Percentiles rank a stretch among this genome's conserved stretches.
Conservation (phyloP, 1,140 invertebrate species). For the Stenopsyche tienmushanensis region DNA sequence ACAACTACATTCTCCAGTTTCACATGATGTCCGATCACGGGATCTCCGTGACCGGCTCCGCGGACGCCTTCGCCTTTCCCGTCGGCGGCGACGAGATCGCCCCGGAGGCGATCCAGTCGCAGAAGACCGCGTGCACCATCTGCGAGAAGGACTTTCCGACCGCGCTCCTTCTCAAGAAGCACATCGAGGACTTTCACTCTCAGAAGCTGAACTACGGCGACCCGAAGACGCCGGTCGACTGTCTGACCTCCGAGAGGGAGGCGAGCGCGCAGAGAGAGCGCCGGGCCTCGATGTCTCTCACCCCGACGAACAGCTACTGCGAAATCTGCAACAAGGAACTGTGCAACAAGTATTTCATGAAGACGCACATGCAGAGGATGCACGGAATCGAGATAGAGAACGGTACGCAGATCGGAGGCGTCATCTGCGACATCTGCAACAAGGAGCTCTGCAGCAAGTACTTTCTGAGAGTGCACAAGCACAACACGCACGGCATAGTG, state of each 20-base stretch:
- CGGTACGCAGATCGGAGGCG: conserved; percentile 86
- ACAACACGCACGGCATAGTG: conserved; percentile 94
- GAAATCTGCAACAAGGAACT: conserved; percentile 99
- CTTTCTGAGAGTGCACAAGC: conserved; percentile 94
- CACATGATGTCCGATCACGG: conserved; percentile 65
- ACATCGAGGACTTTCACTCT: conserved; percentile 39
- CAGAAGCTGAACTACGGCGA: conserved; percentile 30
- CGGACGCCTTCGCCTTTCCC: conserved; percentile 35
- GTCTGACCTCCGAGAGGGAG: conserved; percentile 33
- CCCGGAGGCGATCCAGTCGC: conserved; percentile 38
- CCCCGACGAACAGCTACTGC: conserved; percentile 86
- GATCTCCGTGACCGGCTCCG: conserved; percentile 34
- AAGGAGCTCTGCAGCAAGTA: conserved; percentile 98
- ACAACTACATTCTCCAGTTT: conserved; percentile 57
- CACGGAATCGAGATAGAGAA: conserved; percentile 96
- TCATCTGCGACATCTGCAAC: conserved; percentile 95
- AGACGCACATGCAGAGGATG: conserved; percentile 99
- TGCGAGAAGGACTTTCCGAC: conserved; percentile 46
- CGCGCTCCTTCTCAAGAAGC: conserved; percentile 44
- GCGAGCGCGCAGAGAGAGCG: conserved; percentile 32
- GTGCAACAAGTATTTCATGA: conserved; percentile 99
- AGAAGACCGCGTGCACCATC: conserved; percentile 33
- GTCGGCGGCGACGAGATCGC: conserved; percentile 30
- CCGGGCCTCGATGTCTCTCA: conserved; percentile 48
- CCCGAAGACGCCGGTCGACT: conserved; percentile 18